Base-by-base conservation (phyloP, 2,888 invertebrate genomes). In the Glyphotaelius pellucidus region DNA sequence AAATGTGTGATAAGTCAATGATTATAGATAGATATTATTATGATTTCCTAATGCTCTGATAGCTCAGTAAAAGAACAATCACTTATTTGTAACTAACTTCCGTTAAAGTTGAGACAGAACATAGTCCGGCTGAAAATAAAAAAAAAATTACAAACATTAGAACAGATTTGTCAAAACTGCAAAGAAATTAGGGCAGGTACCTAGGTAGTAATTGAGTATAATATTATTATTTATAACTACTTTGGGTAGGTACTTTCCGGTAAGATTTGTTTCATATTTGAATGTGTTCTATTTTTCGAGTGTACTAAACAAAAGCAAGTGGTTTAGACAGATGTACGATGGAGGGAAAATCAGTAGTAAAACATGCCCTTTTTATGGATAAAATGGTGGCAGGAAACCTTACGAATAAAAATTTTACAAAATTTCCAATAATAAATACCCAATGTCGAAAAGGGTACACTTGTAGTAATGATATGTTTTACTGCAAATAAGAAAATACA, bases 81-180 rank as follows among this genome's bases (percentile, higher is more conserved):
- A 67, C 25, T n/a, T n/a, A 25, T 67, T 67, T 67, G 25, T 67
- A 67, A 67, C 67, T 67, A 67, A 25, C 67, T 67, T 25, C 67
- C 67, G n/a, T 25, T 94, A 93, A 52, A 96, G 94, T 89, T 94
- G 95, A 85, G 96, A 96, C 11, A 95, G 95, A 0, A 97, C 96
- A 93, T 96, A 96, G 25, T 96, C 96, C 0, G 95, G 96, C 96
- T 96, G 95, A 93, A 94, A 95, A 93, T 93, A 93, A 83, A 91
- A 93, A 83, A 91, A 31, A 88, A 30, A 42, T 90, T 90, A 89
- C 52, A 88, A 88, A n/a, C 32, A 83, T 38, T 67, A 67, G 2
- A 25, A 67, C n/a, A 25, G 25, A 67, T 67, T 67, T 67, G 25
- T 67, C 25, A 7, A 67, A 9, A n/a, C 7, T 67, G 25, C 25